Evolutionary conservation across 2,797 vertebrate genomes (phyloP).

Genomic region (Benthosema pterotum): DNA sequence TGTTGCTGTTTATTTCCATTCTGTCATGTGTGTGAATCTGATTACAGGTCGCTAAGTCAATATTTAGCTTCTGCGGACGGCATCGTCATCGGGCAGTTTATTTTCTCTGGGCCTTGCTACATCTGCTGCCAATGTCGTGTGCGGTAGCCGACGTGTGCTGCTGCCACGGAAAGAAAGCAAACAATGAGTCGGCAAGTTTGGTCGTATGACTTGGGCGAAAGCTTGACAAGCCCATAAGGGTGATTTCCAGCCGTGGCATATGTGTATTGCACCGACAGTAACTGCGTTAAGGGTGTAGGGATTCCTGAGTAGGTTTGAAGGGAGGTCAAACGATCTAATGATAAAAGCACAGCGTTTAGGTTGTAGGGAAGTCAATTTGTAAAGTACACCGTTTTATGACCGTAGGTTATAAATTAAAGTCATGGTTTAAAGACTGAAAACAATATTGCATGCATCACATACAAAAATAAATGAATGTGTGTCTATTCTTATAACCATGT

Average conservation of each 20-base stretch:
- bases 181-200: conserved; percentile 66
- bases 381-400: too few relatives aligned
- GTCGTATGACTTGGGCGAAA: conserved; percentile 52
- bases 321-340: conserved; percentile 47
- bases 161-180: conserved; percentile 69
- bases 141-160: conserved; percentile 67
- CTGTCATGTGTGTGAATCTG: conserved; percentile 83
- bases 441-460: too few relatives aligned
- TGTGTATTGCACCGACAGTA: conserved; percentile 19
- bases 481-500: too few relatives aligned
- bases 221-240: conserved; percentile 38
- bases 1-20: conserved; percentile 84
- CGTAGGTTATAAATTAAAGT: too few relatives aligned
- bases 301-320: conserved; percentile 42
- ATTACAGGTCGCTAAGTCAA: conserved; percentile 86
- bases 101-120: conserved; percentile 75
- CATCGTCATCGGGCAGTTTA: conserved; percentile 76
- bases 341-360: conserved; percentile 5
- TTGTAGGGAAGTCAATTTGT: too few relatives aligned
- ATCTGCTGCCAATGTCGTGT: conserved; percentile 78
- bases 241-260: conserved; percentile 47
- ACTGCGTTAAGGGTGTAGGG: conserved; percentile 32
- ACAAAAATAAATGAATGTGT: too few relatives aligned
- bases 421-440: too few relatives aligned
- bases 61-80: conserved; percentile 84